Evolutionary conservation across 2,113 vertebrate species (phyloP).

Genomic region (Amazona vittata): DNA sequence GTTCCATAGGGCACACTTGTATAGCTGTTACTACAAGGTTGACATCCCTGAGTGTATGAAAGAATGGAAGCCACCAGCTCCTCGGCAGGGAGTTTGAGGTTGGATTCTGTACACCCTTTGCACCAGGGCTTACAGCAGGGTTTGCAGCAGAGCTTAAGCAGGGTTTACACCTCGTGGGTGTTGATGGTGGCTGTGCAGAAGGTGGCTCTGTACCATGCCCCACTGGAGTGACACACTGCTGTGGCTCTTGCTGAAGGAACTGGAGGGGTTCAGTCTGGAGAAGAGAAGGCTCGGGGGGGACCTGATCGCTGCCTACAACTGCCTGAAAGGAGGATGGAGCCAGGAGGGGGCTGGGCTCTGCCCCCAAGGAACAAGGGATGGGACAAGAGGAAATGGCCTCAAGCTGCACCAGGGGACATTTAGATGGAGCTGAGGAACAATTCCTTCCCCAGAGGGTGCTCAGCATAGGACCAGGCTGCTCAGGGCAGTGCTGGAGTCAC

Average conservation of each 20-base stretch:
- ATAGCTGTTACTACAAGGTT: not conserved
- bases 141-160: too few species aligned
- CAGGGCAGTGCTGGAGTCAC: too few species aligned
- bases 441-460: too few species aligned
- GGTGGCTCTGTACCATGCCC: not conserved
- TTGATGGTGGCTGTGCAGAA: not conserved
- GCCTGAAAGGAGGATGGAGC: not conserved
- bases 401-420: too few species aligned
- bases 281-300: not conserved
- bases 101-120: not conserved
- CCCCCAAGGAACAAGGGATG: too few species aligned
- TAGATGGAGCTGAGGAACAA: too few species aligned
- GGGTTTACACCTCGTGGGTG: not conserved
- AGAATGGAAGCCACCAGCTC: not conserved
- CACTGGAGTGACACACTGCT: not conserved
- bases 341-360: too few species aligned
- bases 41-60: not conserved
- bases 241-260: not conserved
- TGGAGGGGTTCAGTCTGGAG: not conserved
- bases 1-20: rapidly evolving
- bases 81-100: not conserved
- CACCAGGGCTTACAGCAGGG: not conserved
- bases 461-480: too few species aligned
- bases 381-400: too few species aligned
- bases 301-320: not conserved